A percentile compares a stretch with the other conserved stretches of the same genome.
Conservation (phyloP, 1,140 invertebrate species). For the Drosophila micromelanica region DNA sequence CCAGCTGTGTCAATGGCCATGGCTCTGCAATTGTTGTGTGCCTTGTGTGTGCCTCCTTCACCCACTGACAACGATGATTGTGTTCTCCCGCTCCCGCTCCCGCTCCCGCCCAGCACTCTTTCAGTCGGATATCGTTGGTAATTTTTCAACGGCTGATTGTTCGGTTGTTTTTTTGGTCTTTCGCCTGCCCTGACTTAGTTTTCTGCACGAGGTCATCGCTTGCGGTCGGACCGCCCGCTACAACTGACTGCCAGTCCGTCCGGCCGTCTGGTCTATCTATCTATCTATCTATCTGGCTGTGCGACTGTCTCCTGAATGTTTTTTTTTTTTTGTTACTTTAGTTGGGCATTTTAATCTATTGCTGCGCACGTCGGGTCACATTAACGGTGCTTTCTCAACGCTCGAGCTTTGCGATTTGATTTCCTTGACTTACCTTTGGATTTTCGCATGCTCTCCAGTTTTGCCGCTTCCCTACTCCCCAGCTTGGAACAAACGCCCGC, state of each 20-base stretch:
- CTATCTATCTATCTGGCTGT: slow-evolving; percentile 25
- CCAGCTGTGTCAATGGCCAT: slow-evolving; percentile 71
- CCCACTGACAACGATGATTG: slow-evolving; percentile 13
- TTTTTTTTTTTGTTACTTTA: slow-evolving; percentile 41
- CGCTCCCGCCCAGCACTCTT: not conserved
- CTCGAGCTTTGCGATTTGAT: slow-evolving; percentile 79
- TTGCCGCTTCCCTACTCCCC: not conserved
- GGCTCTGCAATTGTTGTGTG: slow-evolving; percentile 17
- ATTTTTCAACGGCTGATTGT: slow-evolving; percentile 73
- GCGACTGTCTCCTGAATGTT: slow-evolving; percentile 58
- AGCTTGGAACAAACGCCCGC: not conserved
- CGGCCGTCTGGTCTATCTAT: slow-evolving; percentile 3
- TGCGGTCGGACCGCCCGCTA: slow-evolving; percentile 70
- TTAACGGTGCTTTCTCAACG: slow-evolving; percentile 78
- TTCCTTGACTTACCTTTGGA: slow-evolving; percentile 49
- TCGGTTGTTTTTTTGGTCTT: slow-evolving; percentile 49
- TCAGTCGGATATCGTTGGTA: slow-evolving; percentile 59
- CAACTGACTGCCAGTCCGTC: slow-evolving; percentile 22
- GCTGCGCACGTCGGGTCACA: slow-evolving; percentile 75
- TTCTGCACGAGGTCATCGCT: slow-evolving; percentile 76
- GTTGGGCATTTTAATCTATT: slow-evolving; percentile 67
- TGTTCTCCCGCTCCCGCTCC: not conserved
- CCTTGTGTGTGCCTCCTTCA: slow-evolving; percentile 16
- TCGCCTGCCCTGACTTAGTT: slow-evolving; percentile 72
- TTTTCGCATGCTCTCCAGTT: slow-evolving; percentile 32